Conservation (phyloP, 2,888 invertebrate species). For the Dynastes tityus region DNA sequence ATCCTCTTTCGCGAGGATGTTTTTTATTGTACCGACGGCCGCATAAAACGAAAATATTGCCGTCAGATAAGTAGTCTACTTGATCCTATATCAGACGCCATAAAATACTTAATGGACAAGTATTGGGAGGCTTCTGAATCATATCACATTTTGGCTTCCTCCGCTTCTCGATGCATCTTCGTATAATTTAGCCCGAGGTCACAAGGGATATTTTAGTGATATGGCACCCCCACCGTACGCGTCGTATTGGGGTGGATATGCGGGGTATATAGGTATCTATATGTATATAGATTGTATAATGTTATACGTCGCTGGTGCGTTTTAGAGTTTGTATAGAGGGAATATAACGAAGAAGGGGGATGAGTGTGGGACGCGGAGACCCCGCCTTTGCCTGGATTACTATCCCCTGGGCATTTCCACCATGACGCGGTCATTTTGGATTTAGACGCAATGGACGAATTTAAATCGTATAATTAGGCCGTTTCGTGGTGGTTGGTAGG, state of each 20-base stretch:
- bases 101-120: constrained; percentile 53
- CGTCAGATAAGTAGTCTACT: constrained; percentile 48
- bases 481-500: constrained; percentile 16
- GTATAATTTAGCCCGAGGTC: constrained; percentile 51
- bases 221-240: constrained; percentile 37
- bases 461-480: constrained; percentile 40
- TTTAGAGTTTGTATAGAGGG: constrained; percentile 49
- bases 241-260: constrained; percentile 25
- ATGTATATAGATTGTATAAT: no score
- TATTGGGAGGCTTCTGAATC: constrained; percentile 52
- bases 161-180: constrained; percentile 45
- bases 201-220: constrained; percentile 51
- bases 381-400: constrained; percentile 49
- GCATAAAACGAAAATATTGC: constrained; percentile 46
- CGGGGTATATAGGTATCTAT: neutral
- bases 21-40: constrained; percentile 38
- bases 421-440: constrained; percentile 52
- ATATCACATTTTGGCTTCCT: constrained; percentile 50
- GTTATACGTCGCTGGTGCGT: constrained; percentile 32
- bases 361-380: constrained; percentile 32
- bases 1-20: constrained; percentile 28
- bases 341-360: constrained; percentile 44
- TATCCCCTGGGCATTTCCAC: constrained; percentile 52
- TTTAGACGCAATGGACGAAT: constrained; percentile 50
- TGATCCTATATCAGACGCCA: constrained; percentile 49